Evolutionary conservation across 2,797 vertebrate species (phyloP), one percentile per base, ranked within the genome.

Genomic region (Phyllotis vaccarum): DNA sequence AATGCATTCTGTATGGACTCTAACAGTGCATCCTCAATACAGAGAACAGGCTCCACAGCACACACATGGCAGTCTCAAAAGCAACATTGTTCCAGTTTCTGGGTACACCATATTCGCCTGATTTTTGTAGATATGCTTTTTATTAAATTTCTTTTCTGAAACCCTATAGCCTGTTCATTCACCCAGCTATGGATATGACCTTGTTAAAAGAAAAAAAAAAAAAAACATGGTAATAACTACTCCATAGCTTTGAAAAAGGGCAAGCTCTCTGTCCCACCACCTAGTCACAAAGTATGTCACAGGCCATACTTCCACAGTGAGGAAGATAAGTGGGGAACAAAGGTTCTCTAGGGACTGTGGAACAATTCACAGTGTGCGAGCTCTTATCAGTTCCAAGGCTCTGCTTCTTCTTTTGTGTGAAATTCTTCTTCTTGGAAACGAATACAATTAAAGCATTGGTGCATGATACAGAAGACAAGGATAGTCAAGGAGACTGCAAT

Each of bases 101-200:
- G 22, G 88, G 37, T 37, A 11, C 22, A 24, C 40, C 13, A 64
- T 2, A 9, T 46, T 85, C 66, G 78, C 24, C 75, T 89, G 49
- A 46, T 56, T 82, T 96, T 92, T 75, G 16, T 29, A 54, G 1
- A 37, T 37, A 56, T 0, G 78, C 19, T 93, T 95, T 89, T 83
- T 62, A 88, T 31, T 81, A 76, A 58, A 80, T 58, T 66, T 95
- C 17, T 79, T 96, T 97, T 89, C 79, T 95, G n/a, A 95, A 92
- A 83, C 10, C 0, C 64, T 85, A 49, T 0, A 90, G 40, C 82
- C 46, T 86, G 27, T 70, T 76, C 19, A 29, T 14, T 62, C 10
- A 81, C 80, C 95, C n/a, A 78, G 31, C 83, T 86, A 72, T 54
- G 8, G 2, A 58, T 68, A 43, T 78, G 9, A 40, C 37, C 95